Base-by-base conservation (phyloP, 2,797 vertebrate genomes). In the Pantherophis vulpinus region DNA sequence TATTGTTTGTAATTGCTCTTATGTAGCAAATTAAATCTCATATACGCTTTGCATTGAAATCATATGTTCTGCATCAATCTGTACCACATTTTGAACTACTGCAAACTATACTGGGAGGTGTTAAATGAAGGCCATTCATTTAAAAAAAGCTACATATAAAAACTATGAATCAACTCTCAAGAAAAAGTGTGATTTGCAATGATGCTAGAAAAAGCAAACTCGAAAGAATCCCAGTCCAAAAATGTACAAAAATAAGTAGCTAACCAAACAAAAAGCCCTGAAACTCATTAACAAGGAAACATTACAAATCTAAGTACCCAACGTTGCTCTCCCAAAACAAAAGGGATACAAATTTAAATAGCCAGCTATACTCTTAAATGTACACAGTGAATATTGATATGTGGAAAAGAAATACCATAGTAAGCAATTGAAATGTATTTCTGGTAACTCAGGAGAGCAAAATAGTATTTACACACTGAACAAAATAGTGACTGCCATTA, bases 241-340 rank as follows among this genome's bases (percentile, higher is more conserved):
- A 98, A 98, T 97, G 98, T 98, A 98, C 98, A 98, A 97, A 96
- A 96, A 97, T 94, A 95, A 97, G 97, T 95, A 95, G 89, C 94
- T 0, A 92, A 97, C 97, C 95, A 95, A 96, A 97, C 93, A 93
- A 47, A 47, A 58, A 8, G 27, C 56, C 51, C n/a, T 93, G 91
- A 91, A 96, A 97, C 97, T 97, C 94, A 97, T 97, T 95, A 97
- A 97, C 96, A 95, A 95, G 95, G 96, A 96, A 93, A 97, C 97
- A 95, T 91, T 91, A 97, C 96, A 97, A 97, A 94, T 94, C 94
- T 96, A 96, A 95, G 96, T 97, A 97, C 96, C 95, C 97, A 97
- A 96, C 96, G 96, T 95, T 12, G 1, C 95, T 96, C 20, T 7
- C 29, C 59, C 60, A 96, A 96, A 95, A 95, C 94, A 95, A 97